These are phyloP conservation scores for Etia nguti DNA, from an alignment of 2,113 vertebrate species.

Conservation along the genomic window DNA sequence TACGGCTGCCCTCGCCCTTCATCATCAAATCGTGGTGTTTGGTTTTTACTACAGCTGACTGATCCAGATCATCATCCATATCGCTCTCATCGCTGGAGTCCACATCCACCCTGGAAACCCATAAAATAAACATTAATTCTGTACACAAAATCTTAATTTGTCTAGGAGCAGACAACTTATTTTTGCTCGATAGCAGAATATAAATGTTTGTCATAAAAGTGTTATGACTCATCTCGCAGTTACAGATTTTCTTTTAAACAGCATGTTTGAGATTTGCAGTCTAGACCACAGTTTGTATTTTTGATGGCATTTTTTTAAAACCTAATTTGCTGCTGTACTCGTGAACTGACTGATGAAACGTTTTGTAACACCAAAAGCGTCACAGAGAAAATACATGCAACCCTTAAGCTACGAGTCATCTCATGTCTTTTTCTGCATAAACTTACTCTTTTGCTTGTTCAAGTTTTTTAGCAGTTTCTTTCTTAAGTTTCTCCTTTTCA, in stretches of 20 bases:
- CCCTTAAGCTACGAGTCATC: background rate
- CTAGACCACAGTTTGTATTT: constrained; percentile 1
- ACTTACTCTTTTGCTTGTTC: constrained; percentile 99
- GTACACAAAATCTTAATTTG: background rate
- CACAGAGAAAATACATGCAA: background rate
- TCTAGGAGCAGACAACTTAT: background rate
- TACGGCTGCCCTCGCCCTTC: constrained; percentile 93
- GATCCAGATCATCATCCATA: constrained; percentile 91
- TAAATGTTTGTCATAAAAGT: background rate
- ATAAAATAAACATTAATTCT: background rate
- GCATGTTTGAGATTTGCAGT: background rate
- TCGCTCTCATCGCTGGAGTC: constrained; percentile 98
- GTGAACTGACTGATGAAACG: background rate
- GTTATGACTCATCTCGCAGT: background rate
- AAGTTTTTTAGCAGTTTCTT: constrained; percentile 95
- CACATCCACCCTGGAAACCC: constrained; percentile 81
- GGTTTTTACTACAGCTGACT: constrained; percentile 82
- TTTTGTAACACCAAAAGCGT: background rate
- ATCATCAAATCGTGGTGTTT: constrained; percentile 98
- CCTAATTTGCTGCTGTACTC: background rate
- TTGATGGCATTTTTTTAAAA: background rate
- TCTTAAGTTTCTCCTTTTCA: constrained; percentile 94
- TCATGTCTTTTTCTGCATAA: background rate
- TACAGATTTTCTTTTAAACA: background rate
- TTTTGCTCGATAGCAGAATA: background rate